Conservation (phyloP, 2,797 vertebrate genomes). For the Pampus argenteus region DNA sequence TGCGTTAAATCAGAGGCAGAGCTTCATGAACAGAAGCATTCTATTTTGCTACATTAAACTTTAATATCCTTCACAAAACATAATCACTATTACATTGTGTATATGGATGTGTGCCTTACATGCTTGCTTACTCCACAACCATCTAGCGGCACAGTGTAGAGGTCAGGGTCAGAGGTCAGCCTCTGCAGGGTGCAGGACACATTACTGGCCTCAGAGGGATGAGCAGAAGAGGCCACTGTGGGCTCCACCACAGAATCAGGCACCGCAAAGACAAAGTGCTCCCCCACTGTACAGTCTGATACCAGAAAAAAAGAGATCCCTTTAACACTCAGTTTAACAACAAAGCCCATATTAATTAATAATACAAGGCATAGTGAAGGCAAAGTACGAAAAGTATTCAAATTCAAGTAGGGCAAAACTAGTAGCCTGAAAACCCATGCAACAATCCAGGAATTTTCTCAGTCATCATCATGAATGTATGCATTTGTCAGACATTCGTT, state of each 20-base stretch:
- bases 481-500: conserved; percentile 19
- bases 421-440: too few relatives aligned
- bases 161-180: conserved; percentile 58
- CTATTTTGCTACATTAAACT: too few relatives aligned
- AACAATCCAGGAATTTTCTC: too few relatives aligned
- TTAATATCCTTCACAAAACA: not conserved
- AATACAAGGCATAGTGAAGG: too few relatives aligned
- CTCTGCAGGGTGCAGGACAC: conserved; percentile 54
- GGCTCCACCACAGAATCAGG: conserved; percentile 51
- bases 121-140: conserved; percentile 58
- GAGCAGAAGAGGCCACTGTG: not conserved
- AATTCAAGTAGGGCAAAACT: too few relatives aligned
- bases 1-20: too few relatives aligned
- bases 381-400: too few relatives aligned
- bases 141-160: conserved; percentile 56
- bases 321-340: too few relatives aligned
- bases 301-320: too few relatives aligned
- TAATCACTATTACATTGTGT: not conserved
- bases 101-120: conserved; percentile 30
- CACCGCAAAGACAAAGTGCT: conserved; percentile 51
- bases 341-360: too few relatives aligned
- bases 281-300: conserved; percentile 52
- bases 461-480: too few relatives aligned
- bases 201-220: conserved; percentile 17
- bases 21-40: not conserved